Evolutionary conservation across 1,140 invertebrate genomes (phyloP), one percentile per base, ranked within the genome.

Genomic region (Steinernema khuongi): DNA sequence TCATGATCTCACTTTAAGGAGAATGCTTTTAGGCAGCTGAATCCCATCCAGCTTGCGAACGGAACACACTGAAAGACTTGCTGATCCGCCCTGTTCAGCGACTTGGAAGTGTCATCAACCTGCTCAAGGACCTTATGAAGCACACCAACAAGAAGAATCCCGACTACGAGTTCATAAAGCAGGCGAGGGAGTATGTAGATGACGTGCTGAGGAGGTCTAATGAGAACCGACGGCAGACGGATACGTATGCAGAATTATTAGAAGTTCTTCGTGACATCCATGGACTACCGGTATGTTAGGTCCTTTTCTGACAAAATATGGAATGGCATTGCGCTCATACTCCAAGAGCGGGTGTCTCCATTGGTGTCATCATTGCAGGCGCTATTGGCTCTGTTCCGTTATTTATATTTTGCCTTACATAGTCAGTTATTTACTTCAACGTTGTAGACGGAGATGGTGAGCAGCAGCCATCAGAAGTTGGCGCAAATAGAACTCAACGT

Each of bases 41-140:
- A 67, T 84, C 78, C 11, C 85, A 86, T 72, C 92, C 93, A 1
- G 94, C 97, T 86, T 97, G 94, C 88, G 93, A 94, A 1, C 89
- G 94, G 80, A 94, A 98, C 87, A 94, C 91, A 81, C 88, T 99
- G 74, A 91, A 93, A 83, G 96, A 98, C 83, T 88, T 99, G 66
- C 89, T 99, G 83, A 97, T 98, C 80, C 90, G 95, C 80, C 95
- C 96, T 72, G 93, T 98, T 60, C 96, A 98, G 89, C 89, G 96
- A 85, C 88, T 99, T 86, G 94, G 94, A 68, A 95, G 93, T 88
- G 92, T 97, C 83, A 93, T 92, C 86, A 89, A 98, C 81, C 89
- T 98, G 79, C 89, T 98, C 82, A 93, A 92, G 86, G 93, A 97
- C 88, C 93, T 96, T 80, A 87, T 94, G 79, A 97, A 96, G 86